Evolutionary conservation across 1,140 invertebrate species (phyloP), one percentile per base, ranked within the genome.

Genomic region (Lethocerus indicus): DNA sequence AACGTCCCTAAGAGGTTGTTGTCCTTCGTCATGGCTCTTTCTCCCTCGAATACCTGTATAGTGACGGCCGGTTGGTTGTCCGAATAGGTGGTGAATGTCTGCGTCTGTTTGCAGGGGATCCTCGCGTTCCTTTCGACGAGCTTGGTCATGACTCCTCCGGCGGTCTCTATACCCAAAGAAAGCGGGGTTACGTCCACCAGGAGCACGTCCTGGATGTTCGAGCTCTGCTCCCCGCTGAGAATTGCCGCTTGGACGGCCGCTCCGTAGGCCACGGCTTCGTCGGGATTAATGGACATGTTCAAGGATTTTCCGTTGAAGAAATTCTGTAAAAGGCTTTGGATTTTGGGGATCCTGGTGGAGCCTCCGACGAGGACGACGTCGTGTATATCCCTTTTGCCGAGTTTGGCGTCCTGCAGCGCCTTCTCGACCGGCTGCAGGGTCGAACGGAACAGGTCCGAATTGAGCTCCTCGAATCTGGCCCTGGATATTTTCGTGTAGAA

Each of bases 11-110:
- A 66, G 6, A 81, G 60, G 57, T 87, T 83, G 60, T 85, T 86
- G 56, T 86, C 80, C 52, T 74, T 81, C 0, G 83, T 84, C 77
- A 85, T 81, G 0, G 79, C 75, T 57, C 82, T 61, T 61, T 87
- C 83, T n/a, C 83, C 84, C 67, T 87, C 82, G 60, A 72, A 87
- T 9, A 87, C 77, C 64, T 83, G 74, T 24, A 83, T 79, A 16
- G 72, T 69, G 32, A 83, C 80, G 9, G 71, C 76, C 0, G 78
- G 72, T 57, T 85, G 74, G 58, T 82, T 82, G 56, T 81, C 76
- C 0, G 73, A 63, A 54, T 75, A 78, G 0, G 78, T 81, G 1
- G 72, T 71, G 55, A 76, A 76, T 2, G 67, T 73, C 56, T 78
- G 70, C 0, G 70, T 66, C 56, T 75, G 72, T 58, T 76, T 76